These are phyloP conservation scores for Petrocephalus zakoni DNA, from an alignment of 2,113 vertebrate species.

Conservation along the genomic window DNA sequence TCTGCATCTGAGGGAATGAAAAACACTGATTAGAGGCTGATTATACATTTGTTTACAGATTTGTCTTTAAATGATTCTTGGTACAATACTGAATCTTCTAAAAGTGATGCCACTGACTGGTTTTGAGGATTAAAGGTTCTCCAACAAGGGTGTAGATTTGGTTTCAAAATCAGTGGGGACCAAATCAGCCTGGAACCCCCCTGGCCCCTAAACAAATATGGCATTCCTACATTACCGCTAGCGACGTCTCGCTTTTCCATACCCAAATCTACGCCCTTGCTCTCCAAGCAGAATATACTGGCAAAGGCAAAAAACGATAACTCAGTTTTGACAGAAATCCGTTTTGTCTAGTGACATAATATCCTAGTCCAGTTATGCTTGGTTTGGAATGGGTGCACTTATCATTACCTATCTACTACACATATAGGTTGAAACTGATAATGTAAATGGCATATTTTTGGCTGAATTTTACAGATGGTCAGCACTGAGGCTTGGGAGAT, in stretches of 20 bases:
- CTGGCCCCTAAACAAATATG: not conserved
- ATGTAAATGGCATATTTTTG: too few species aligned
- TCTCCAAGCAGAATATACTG: not conserved
- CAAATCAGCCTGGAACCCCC: not conserved
- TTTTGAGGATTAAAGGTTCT: not conserved
- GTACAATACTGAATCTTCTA: not conserved
- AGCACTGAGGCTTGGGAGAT: not conserved
- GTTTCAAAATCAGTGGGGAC: not conserved
- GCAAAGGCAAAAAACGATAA: not conserved
- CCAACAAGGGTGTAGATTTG: not conserved
- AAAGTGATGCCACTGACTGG: not conserved
- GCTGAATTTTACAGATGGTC: not conserved
- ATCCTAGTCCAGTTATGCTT: not conserved
- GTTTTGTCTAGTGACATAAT: not conserved
- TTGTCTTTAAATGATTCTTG: not conserved
- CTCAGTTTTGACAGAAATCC: not conserved
- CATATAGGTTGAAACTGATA: not conserved
- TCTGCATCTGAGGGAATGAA: conserved; percentile 51
- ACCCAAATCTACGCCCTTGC: not conserved
- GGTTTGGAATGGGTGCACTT: not conserved
- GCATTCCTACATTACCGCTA: not conserved
- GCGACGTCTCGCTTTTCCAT: not conserved
- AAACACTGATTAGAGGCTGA: not conserved
- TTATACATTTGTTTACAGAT: not conserved
- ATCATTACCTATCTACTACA: not conserved